phyloP scores from a whole-genome alignment of 1,140 invertebrate genomes.

The Lamellibrachia luymesi region DNA sequence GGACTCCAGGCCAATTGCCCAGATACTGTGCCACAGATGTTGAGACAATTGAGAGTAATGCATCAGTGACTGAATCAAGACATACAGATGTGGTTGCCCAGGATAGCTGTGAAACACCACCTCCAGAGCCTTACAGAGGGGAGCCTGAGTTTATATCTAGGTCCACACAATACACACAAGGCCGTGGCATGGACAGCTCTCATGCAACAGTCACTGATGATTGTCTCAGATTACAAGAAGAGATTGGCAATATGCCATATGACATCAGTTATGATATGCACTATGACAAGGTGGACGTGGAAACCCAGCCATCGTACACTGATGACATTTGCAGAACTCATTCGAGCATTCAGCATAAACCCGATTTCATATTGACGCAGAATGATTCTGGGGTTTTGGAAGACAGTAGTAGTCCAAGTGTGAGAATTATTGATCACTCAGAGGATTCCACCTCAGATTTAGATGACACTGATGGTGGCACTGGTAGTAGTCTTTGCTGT shows the following conservation, averaged over 20 bases:
- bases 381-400: background rate
- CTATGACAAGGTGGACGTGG: background rate
- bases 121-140: background rate
- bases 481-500: background rate
- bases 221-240: background rate
- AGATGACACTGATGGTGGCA: background rate
- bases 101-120: background rate
- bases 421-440: background rate
- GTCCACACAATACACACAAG: background rate
- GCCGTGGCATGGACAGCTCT: background rate
- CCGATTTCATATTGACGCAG: background rate
- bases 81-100: background rate
- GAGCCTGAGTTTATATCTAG: background rate
- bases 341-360: background rate
- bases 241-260: background rate
- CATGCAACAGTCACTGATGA: background rate
- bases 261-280: background rate
- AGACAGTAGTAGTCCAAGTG: background rate
- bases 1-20: background rate
- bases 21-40: background rate
- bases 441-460: background rate
- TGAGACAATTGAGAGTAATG: background rate
- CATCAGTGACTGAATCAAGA: background rate
- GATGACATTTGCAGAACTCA: background rate
- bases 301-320: background rate